phyloP scores from a whole-genome alignment of 2,113 vertebrate species.

The Lampris incognitus region DNA sequence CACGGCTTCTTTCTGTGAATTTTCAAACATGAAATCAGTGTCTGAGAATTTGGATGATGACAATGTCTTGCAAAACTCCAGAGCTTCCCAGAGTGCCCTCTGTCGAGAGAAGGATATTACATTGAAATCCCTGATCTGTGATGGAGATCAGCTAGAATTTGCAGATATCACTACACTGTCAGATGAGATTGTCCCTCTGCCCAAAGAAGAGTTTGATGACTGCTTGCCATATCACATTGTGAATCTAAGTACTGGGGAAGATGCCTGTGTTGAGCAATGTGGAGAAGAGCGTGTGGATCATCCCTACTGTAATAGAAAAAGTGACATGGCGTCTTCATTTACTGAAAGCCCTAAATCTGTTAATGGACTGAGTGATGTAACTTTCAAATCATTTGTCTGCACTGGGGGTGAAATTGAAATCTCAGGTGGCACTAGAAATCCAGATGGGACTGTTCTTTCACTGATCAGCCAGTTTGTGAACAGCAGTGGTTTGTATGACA shows the following conservation, averaged over 20 bases:
- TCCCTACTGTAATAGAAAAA: constrained; percentile 39
- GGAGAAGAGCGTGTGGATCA: constrained; percentile 44
- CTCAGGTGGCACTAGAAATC: constrained; percentile 14
- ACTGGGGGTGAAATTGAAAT: constrained; percentile 58
- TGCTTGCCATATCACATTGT: constrained; percentile 21
- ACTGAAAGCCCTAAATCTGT: not conserved
- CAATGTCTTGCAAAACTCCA: not conserved
- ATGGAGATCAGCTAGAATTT: constrained; percentile 63
- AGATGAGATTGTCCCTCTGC: constrained; percentile 53
- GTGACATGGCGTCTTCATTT: not conserved
- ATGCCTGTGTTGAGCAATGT: not conserved
- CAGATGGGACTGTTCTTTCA: constrained; percentile 37
- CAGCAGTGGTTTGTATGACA: not conserved
- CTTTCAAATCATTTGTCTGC: constrained; percentile 66
- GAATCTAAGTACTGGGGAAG: constrained; percentile 13
- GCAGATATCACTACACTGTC: constrained; percentile 39
- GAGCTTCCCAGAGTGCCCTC: not conserved
- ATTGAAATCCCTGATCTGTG: constrained; percentile 49
- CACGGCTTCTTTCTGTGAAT: not conserved
- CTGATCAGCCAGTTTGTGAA: constrained; percentile 3
- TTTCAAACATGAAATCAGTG: not conserved
- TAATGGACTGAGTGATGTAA: constrained; percentile 36
- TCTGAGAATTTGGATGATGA: constrained; percentile 8
- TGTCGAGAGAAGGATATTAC: constrained; percentile 9
- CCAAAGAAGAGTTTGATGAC: constrained; percentile 11